Conservation (phyloP, 2,113 vertebrate genomes). For the Grantiella picta region DNA sequence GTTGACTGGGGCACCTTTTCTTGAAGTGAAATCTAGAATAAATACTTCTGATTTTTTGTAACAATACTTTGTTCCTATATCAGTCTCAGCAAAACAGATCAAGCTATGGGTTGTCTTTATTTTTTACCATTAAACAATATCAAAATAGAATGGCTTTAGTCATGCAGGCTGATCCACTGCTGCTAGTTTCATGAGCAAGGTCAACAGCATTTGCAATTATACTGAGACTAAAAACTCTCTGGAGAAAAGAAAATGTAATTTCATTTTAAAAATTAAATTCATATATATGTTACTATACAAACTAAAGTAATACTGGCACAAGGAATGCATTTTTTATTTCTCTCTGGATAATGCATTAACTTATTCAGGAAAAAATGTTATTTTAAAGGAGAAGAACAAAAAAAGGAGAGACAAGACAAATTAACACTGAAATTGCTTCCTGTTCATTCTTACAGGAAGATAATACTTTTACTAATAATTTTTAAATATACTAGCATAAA, state of each 20-base stretch:
- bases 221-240: not conserved
- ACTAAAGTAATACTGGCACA: not conserved
- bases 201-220: not conserved
- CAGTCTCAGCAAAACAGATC: not conserved
- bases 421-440: not conserved
- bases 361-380: not conserved
- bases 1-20: not conserved
- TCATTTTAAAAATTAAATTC: not conserved
- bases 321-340: not conserved
- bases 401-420: not conserved
- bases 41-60: not conserved
- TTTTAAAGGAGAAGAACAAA: not conserved
- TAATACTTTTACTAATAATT: not conserved
- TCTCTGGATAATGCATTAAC: not conserved
- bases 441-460: not conserved
- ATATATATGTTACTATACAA: not conserved
- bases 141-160: not conserved
- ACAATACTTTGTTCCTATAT: not conserved
- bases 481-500: not conserved
- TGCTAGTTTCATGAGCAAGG: not conserved
- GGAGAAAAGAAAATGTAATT: not conserved
- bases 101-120: not conserved
- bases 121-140: not conserved
- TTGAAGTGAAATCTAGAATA: not conserved
- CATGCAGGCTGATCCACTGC: not conserved